Evolutionary conservation across 2,113 vertebrate genomes (phyloP), one percentile per base, ranked within the genome.

Genomic region (Lampris incognitus): DNA sequence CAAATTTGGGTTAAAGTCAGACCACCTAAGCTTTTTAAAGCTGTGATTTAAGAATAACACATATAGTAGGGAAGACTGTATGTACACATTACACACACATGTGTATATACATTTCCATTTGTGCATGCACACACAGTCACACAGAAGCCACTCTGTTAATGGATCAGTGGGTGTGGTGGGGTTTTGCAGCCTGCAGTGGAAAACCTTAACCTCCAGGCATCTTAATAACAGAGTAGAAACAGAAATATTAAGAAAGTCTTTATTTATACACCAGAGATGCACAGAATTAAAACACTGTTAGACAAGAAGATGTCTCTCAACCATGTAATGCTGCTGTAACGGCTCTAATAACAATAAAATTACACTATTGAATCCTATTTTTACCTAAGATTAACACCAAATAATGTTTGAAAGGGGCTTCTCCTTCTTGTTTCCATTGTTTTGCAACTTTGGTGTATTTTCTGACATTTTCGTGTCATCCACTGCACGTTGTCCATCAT

Each of bases 121-220:
- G 50, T 69, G 42, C 67, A 42, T 40, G 40, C 49, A n/a, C 42
- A 66, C 11, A 46, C 42, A 62, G 6, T 9, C 11, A 48, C 41
- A 84, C 38, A 46, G 46, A 46, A 3, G 24, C 39, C 50, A 5
- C 39, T 5, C 63, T 83, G 62, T 77, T 13, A 48, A 66, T 78
- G 72, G 51, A 57, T 83, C 54, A 69, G 67, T 71, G 84, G 74
- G 48, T 57, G 37, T 52, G 60, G 46, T 68, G 0, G 59, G 24
- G 24, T 8, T 9, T 65, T 2, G n/a, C 61, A 66, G 68, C 7
- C 46, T 70, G 40, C 56, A 49, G 40, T 40, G 52, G 13, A 24
- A 4, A 3, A 24, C 39, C 40, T 1, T 58, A 9, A 3, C 6
- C 36, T 54, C 3, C n/a, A 13, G 3, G 2, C 42, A 59, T 74